Evolutionary conservation across 2,113 vertebrate genomes (phyloP).

Genomic region (Cyphomyrus discorhynchus): DNA sequence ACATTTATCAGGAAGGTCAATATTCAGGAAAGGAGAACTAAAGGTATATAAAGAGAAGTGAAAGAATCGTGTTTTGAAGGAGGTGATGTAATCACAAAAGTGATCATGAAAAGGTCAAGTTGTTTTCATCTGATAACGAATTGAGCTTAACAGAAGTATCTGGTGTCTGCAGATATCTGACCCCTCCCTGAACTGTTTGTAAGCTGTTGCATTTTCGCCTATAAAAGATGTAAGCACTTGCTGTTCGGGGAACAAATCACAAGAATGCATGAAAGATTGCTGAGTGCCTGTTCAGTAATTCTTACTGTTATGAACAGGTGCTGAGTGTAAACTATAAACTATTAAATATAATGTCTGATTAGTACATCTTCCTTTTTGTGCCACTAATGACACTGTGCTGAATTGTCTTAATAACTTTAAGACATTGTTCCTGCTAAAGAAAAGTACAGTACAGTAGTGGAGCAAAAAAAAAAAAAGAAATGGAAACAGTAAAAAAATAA

Average conservation of each 20-base stretch:
- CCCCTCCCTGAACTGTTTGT: no score
- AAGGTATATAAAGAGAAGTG: no score
- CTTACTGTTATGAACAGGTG: background rate
- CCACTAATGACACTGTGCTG: background rate
- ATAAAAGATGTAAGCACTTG: background rate
- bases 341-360: background rate
- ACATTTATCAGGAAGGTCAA: no score
- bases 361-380: background rate
- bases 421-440: background rate
- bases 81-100: no score
- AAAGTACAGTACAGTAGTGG: background rate
- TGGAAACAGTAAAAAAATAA: background rate
- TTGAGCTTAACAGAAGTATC: no score
- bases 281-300: background rate
- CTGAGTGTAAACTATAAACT: background rate
- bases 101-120: no score
- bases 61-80: no score
- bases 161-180: no score
- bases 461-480: background rate
- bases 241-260: no score
- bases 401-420: constrained; percentile 12
- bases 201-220: background rate
- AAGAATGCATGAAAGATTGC: background rate
- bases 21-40: no score
- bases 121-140: no score